These are phyloP conservation scores for Drosophila antonietae DNA, from an alignment of 2,888 invertebrate species.

Conservation along the genomic window DNA sequence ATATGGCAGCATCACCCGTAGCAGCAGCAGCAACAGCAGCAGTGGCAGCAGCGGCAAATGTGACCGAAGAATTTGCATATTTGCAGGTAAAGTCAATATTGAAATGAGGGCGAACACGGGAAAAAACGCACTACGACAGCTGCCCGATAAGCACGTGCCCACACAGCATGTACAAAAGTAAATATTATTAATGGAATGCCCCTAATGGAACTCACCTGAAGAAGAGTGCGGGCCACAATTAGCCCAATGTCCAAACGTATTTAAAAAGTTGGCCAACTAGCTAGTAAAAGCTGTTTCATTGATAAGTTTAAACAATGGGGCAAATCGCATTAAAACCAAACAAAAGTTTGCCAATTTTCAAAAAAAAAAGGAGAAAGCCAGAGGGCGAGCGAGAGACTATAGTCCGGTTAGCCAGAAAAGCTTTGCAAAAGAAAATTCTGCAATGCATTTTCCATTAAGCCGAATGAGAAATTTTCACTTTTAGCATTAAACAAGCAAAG, in stretches of 20 bases:
- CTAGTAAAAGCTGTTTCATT: conserved; percentile 8
- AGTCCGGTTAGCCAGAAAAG: conserved; percentile 20
- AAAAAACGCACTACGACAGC: conserved; percentile 10
- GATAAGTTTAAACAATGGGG: conserved; percentile 25
- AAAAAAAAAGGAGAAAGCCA: background rate
- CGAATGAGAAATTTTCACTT: conserved; percentile 48
- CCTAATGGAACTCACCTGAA: background rate
- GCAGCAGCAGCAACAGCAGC: conserved; percentile 4
- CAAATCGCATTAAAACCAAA: conserved; percentile 45
- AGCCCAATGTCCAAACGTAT: conserved; percentile 2
- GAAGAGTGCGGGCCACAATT: conserved; percentile 16
- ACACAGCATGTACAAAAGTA: background rate
- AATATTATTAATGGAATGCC: conserved; percentile 11
- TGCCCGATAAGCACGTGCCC: conserved; percentile 19
- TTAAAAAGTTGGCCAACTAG: conserved; percentile 8
- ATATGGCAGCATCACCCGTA: conserved; percentile 10
- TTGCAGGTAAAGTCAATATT: conserved; percentile 28
- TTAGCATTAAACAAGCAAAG: conserved; percentile 12
- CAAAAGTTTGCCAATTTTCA: conserved; percentile 47
- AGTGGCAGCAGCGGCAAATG: conserved; percentile 18
- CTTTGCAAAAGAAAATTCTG: conserved; percentile 46
- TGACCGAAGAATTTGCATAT: conserved; percentile 39
- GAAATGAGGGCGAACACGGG: background rate
- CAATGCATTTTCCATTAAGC: conserved; percentile 52
- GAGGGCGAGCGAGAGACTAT: background rate